Percentiles rank a stretch among this genome's conserved stretches.
Evolutionary conservation across 2,113 vertebrate species (phyloP).

Genomic region (Pungitius pungitius): DNA sequence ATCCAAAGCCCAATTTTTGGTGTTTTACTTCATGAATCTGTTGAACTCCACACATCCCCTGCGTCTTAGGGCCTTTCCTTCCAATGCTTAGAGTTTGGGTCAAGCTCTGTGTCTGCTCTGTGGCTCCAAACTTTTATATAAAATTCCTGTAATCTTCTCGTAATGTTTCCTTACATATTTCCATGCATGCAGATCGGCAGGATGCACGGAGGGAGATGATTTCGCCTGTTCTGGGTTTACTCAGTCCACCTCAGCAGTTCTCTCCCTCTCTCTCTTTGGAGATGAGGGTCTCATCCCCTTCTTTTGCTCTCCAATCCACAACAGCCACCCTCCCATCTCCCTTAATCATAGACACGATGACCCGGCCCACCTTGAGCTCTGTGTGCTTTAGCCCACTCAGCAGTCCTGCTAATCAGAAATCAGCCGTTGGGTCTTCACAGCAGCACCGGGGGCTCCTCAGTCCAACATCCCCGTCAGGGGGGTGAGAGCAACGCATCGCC

Average conservation of each 20-base stretch:
- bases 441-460: constrained; percentile 37
- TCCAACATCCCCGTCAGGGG: constrained; percentile 43
- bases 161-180: constrained; percentile 12
- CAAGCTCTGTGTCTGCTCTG: constrained; percentile 2
- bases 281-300: constrained; percentile 44
- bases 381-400: constrained; percentile 72
- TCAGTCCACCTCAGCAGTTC: constrained; percentile 53
- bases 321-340: constrained; percentile 37
- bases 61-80: background rate
- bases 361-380: constrained; percentile 75
- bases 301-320: constrained; percentile 35
- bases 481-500: constrained; percentile 25
- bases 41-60: too few species aligned
- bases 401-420: constrained; percentile 76
- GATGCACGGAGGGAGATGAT: constrained; percentile 22
- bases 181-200: background rate
- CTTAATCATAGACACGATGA: constrained; percentile 62
- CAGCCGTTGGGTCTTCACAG: constrained; percentile 67
- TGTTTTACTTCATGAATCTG: constrained; percentile 19
- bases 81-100: constrained; percentile 24
- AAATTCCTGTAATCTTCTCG: background rate
- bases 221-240: constrained; percentile 28
- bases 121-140: background rate
- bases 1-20: constrained; percentile 41
- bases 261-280: constrained; percentile 41